Evolutionary conservation across 2,797 vertebrate genomes (phyloP).

Genomic region (Cichlasoma orientale): DNA sequence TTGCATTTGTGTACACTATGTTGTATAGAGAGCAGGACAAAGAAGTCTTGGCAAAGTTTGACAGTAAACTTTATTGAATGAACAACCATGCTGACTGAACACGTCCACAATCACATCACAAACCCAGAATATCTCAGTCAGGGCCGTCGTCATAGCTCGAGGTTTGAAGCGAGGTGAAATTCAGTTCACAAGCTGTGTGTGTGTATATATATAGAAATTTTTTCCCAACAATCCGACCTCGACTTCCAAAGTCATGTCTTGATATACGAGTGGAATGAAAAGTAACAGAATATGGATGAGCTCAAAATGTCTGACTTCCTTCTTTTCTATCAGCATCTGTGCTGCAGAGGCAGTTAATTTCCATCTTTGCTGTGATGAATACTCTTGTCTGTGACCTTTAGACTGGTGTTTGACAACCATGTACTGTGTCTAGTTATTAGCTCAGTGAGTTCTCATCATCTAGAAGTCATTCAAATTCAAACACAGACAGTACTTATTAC

Average conservation of each 20-base stretch:
- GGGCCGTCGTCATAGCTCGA: slow-evolving; percentile 3
- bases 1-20: not conserved
- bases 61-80: slow-evolving; percentile 73
- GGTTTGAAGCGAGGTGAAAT: slow-evolving; percentile 22
- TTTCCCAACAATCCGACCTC: slow-evolving; percentile 7
- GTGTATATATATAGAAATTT: not conserved
- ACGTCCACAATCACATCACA: slow-evolving; percentile 73
- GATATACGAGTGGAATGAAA: slow-evolving; percentile 51
- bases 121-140: slow-evolving; percentile 39
- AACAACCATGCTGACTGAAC: slow-evolving; percentile 76
- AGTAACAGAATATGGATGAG: slow-evolving; percentile 56
- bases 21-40: slow-evolving; percentile 4
- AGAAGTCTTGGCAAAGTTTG: slow-evolving; percentile 39
- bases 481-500: slow-evolving; percentile 26
- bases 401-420: slow-evolving; percentile 39
- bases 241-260: slow-evolving; percentile 45
- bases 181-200: slow-evolving; percentile 23
- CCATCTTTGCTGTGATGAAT: slow-evolving; percentile 26
- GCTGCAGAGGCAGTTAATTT: slow-evolving; percentile 32
- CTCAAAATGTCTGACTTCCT: slow-evolving; percentile 27
- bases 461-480: slow-evolving; percentile 50
- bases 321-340: slow-evolving; percentile 8
- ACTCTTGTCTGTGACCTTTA: slow-evolving; percentile 46
- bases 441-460: slow-evolving; percentile 31
- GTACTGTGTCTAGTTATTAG: slow-evolving; percentile 54